Evolutionary conservation across 2,888 invertebrate species (phyloP).

Genomic region (Hirtodrosophila duncani): DNA sequence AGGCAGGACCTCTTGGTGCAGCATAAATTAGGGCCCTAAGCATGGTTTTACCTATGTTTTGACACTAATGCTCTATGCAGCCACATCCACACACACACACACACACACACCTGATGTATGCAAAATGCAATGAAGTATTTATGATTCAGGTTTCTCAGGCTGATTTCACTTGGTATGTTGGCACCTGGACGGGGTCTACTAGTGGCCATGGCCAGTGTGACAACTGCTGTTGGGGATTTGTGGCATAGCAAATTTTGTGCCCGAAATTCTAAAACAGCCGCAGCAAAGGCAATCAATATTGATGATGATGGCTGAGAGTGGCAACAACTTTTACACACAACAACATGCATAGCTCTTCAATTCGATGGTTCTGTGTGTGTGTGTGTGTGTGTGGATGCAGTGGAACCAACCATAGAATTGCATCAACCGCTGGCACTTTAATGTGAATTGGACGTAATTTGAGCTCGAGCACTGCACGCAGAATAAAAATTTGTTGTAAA

Average conservation of each 20-base stretch:
- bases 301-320: constrained; percentile 51
- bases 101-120: neutral
- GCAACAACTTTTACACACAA: constrained; percentile 23
- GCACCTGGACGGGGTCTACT: constrained; percentile 31
- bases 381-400: no score
- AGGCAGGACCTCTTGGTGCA: no score
- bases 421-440: no score
- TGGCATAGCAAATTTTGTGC: constrained; percentile 56
- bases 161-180: constrained; percentile 46
- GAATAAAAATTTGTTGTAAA: no score
- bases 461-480: no score
- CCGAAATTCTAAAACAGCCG: constrained; percentile 31
- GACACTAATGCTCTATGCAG: no score
- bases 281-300: constrained; percentile 52
- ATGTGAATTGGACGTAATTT: no score
- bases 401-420: no score
- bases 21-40: no score
- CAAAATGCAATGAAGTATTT: constrained; percentile 58
- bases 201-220: constrained; percentile 43
- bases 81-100: constrained; percentile 4
- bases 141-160: constrained; percentile 54
- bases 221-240: constrained; percentile 65
- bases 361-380: no score
- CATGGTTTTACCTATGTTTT: no score
- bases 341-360: no score